Evolutionary conservation across 2,797 vertebrate species (phyloP).

Genomic region (Synanceia verrucosa): DNA sequence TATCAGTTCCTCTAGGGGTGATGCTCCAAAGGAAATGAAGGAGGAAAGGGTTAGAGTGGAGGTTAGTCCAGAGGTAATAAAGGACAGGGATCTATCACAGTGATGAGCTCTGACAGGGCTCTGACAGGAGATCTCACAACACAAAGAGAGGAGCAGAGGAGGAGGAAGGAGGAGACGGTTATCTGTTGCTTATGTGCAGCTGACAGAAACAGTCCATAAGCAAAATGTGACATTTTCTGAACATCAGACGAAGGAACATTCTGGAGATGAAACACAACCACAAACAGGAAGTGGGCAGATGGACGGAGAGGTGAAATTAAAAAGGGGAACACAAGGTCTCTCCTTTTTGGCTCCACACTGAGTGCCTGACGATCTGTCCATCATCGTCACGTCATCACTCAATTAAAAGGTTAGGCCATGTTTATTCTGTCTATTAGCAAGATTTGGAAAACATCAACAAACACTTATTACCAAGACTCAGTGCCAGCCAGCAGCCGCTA

Average conservation of each 20-base stretch:
- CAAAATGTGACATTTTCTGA: neutral
- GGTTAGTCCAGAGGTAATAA: constrained; percentile 3
- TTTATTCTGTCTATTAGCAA: constrained; percentile 80
- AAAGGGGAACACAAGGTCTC: constrained; percentile 49
- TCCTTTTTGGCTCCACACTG: constrained; percentile 44
- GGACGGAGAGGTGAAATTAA: constrained; percentile 56
- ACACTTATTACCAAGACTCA: constrained; percentile 65
- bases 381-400: constrained; percentile 79
- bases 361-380: constrained; percentile 68
- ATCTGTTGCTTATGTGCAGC: constrained; percentile 17
- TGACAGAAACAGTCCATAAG: constrained; percentile 13
- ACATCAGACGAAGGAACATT: neutral
- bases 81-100: constrained; percentile 40
- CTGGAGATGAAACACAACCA: too few relatives aligned
- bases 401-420: constrained; percentile 84
- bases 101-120: constrained; percentile 58
- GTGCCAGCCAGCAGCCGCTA: constrained; percentile 62
- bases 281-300: constrained; percentile 61
- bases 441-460: constrained; percentile 80
- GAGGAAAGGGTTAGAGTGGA: neutral
- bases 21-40: neutral
- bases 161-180: neutral
- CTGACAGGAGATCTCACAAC: constrained; percentile 59
- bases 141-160: constrained; percentile 9
- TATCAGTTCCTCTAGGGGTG: neutral